Evolutionary conservation across 2,113 vertebrate genomes (phyloP).

Genomic region (Anolis carolinensis): DNA sequence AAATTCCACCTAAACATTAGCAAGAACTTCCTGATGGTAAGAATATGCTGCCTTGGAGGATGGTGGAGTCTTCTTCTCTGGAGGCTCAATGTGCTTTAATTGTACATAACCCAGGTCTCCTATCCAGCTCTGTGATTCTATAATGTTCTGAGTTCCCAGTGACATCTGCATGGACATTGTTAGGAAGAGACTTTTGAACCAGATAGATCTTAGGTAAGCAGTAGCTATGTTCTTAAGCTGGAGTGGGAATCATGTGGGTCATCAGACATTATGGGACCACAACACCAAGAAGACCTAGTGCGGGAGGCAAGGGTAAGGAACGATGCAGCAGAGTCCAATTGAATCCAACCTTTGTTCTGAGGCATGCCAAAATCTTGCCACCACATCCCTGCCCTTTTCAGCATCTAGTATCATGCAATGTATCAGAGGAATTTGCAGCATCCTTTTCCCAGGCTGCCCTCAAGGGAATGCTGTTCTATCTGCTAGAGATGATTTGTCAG

Average conservation of each 20-base stretch:
- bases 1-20: too few species aligned
- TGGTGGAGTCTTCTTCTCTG: too few species aligned
- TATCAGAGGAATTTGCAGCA: rapidly evolving
- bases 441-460: conserved; percentile 11
- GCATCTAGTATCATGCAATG: not conserved
- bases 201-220: not conserved
- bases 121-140: not conserved
- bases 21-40: too few species aligned
- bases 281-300: too few species aligned
- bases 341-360: too few species aligned
- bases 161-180: not conserved
- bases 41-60: too few species aligned
- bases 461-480: not conserved
- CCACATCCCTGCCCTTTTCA: not conserved
- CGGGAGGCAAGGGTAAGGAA: too few species aligned
- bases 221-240: not conserved
- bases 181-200: not conserved
- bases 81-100: too few species aligned
- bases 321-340: too few species aligned
- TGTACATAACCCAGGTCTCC: not conserved
- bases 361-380: not conserved
- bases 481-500: not conserved
- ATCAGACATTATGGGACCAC: too few species aligned
- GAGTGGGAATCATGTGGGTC: too few species aligned
- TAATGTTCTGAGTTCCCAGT: not conserved